Conservation (phyloP, 2,888 invertebrate species). For the Pristionchus entomophagus region DNA sequence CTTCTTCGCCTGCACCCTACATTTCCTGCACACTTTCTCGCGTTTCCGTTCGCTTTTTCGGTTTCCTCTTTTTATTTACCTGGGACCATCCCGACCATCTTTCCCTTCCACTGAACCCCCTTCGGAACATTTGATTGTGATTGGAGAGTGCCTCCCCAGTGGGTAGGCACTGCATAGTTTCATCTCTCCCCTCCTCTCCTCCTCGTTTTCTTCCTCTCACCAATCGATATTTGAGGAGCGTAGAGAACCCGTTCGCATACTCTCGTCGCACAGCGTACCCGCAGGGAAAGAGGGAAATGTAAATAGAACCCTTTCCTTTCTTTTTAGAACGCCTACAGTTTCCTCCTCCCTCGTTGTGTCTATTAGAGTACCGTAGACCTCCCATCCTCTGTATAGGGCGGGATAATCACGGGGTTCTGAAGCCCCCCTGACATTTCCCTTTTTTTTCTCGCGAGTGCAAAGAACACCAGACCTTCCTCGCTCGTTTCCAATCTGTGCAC, state of each 20-base stretch:
- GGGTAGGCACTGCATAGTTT: neutral
- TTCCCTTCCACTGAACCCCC: neutral
- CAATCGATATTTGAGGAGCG: conserved; percentile 26
- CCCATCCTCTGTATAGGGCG: neutral
- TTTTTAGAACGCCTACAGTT: neutral
- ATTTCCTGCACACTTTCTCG: neutral
- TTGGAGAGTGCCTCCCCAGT: too few species aligned
- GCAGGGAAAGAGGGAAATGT: neutral
- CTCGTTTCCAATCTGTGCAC: neutral
- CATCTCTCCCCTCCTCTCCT: conserved; percentile 6
- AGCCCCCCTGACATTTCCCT: neutral
- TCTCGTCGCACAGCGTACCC: neutral
- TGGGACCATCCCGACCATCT: neutral
- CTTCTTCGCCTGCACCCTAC: neutral
- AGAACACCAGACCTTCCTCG: neutral
- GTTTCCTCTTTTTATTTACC: neutral
- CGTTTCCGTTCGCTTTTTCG: neutral
- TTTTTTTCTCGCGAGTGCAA: neutral
- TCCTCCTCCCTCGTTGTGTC: neutral
- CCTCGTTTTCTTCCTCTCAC: neutral
- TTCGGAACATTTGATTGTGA: neutral
- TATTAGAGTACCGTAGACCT: neutral
- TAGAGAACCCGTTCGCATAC: conserved; percentile 21
- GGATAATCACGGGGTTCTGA: neutral
- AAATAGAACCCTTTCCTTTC: neutral